phyloP scores from a whole-genome alignment of 2,797 vertebrate genomes.

The Protosalanx chinensis region DNA sequence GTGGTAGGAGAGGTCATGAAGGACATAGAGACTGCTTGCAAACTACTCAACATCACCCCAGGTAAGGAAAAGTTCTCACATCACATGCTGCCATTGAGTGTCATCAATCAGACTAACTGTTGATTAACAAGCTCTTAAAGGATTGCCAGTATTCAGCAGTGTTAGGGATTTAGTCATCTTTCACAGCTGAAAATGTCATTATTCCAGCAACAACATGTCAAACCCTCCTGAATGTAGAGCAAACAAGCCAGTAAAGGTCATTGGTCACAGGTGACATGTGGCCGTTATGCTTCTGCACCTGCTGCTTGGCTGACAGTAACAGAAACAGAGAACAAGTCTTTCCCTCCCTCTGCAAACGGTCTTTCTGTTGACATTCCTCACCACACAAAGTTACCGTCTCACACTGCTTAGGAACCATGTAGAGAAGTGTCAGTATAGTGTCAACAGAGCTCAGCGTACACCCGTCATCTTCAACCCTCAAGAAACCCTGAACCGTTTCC shows the following conservation, averaged over 20 bases:
- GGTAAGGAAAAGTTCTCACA: not conserved
- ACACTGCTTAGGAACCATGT: not conserved
- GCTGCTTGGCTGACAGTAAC: constrained; percentile 11
- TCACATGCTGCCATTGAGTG: not conserved
- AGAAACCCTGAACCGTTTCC: not conserved
- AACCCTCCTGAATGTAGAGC: not conserved
- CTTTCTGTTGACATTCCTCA: constrained; percentile 41
- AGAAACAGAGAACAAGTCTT: not conserved
- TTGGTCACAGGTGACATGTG: constrained; percentile 11
- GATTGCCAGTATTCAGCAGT: not conserved
- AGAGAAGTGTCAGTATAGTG: not conserved
- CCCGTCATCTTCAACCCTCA: not conserved
- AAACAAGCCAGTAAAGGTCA: constrained; percentile 18
- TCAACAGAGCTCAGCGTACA: constrained; percentile 1
- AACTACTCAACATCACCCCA: constrained; percentile 86
- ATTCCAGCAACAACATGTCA: not conserved
- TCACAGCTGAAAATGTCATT: not conserved
- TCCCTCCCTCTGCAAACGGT: constrained; percentile 60
- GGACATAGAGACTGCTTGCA: constrained; percentile 94
- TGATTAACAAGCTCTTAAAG: constrained; percentile 1
- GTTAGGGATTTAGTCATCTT: not conserved
- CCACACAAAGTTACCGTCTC: constrained; percentile 32
- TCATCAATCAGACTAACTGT: not conserved
- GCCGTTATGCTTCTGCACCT: constrained; percentile 4
- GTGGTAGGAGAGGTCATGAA: constrained; percentile 93